Evolutionary conservation across 2,113 vertebrate genomes (phyloP), one percentile per base, ranked within the genome.

Genomic region (rabbit (Oryctolagus cuniculus)): DNA sequence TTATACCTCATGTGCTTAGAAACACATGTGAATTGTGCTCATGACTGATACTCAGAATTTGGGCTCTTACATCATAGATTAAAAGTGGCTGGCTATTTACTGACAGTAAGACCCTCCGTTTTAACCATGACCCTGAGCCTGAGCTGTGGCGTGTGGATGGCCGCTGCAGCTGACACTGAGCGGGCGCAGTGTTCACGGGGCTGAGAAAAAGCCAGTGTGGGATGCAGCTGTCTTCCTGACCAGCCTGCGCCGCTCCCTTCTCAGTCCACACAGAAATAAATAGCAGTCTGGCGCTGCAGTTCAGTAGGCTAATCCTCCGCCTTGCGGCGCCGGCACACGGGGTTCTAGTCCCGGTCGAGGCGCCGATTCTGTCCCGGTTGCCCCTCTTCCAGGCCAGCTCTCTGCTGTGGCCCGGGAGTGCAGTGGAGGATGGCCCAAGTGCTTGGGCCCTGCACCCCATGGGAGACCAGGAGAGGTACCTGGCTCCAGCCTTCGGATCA

Each of bases 161-260:
- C n/a, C 2, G 1, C 69, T 38, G 1, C 2, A 58, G 13, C 24
- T 29, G 53, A 17, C 31, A 25, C 2, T 22, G 63, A 2, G 13
- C 70, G 21, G 4, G 12, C 0, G 13, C 1, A 1, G 55, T 6
- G 1, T 25, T 44, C 83, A 11, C 31, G 7, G 29, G 67, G 9
- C 38, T 36, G 77, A 69, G 22, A 3, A 22, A 9, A 15, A 80
- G 49, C 29, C 22, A 6, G 27, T 1, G 0, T 17, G 3, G 4
- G 25, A 29, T 5, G 1, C 55, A 10, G 31, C 31, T n/a, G 31
- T 38, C 25, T 70, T 75, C 1, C 8, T 9, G 38, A 13, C 36
- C 10, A 38, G 92, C n/a, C 66, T 55, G 0, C 12, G 31, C 36
- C 49, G 17, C 2, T 61, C 27, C 16, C 63, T 27, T 63, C 77